phyloP scores from a whole-genome alignment of 30 jellyfish, hydroid and myxozoan genomes.

The Cassiopea andromeda region DNA sequence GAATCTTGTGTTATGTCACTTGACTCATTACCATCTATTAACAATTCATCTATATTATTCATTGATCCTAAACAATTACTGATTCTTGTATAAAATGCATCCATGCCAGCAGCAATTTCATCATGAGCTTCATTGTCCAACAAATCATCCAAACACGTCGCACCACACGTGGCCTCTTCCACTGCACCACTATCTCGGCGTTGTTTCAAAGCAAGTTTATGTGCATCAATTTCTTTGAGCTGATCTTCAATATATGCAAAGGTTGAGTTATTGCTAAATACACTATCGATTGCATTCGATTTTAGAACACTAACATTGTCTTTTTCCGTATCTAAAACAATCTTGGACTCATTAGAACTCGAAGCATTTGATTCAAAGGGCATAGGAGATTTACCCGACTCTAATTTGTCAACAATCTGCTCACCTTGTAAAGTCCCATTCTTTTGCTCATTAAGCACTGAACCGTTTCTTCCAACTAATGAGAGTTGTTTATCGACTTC shows the following conservation, averaged over 20 bases:
- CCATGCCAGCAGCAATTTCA: conserved; percentile 86
- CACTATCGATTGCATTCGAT: not conserved
- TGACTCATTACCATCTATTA: conserved; percentile 21
- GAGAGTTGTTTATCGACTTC: no score
- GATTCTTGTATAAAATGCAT: conserved; percentile 67
- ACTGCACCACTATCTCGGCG: conserved; percentile 72
- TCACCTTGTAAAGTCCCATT: no score
- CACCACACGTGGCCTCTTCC: conserved; percentile 54
- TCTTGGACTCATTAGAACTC: not conserved
- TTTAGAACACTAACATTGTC: not conserved
- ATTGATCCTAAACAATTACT: conserved; percentile 80
- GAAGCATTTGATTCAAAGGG: not conserved
- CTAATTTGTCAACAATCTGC: no score
- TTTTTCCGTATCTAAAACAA: not conserved
- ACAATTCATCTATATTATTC: conserved; percentile 57
- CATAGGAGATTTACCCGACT: no score
- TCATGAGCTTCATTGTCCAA: conserved; percentile 71
- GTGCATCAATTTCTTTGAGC: conserved; percentile 67
- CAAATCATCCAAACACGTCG: conserved; percentile 52
- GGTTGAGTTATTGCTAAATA: not conserved
- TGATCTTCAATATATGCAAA: conserved; percentile 34
- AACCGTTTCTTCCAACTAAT: no score
- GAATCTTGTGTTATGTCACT: conserved; percentile 19
- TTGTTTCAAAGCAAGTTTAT: conserved; percentile 66
- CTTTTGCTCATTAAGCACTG: no score